A percentile compares a stretch with the other conserved stretches of the same genome.
These are phyloP conservation scores for Sarcophilus harrisii DNA, from an alignment of 2,797 vertebrate species.

Conservation along the genomic window DNA sequence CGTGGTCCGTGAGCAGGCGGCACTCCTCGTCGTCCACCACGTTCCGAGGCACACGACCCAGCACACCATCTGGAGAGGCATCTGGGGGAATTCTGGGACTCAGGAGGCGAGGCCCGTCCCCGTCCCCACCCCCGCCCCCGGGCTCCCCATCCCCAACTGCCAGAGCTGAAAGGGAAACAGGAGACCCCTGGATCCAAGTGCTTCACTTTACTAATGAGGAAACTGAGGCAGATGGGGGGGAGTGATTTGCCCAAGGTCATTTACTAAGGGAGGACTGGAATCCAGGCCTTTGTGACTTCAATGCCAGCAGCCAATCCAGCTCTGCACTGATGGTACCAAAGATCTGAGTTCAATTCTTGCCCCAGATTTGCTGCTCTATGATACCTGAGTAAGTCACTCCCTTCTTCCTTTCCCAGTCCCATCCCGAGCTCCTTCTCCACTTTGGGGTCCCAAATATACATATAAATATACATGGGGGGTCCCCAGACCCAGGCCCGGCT, in stretches of 20 bases:
- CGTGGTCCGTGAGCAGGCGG: conserved; percentile 87
- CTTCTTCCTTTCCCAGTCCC: neutral
- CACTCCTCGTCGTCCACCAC: conserved; percentile 94
- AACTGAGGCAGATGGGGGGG: neutral
- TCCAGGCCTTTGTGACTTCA: neutral
- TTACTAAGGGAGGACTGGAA: neutral
- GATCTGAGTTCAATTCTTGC: neutral
- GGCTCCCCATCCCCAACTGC: neutral
- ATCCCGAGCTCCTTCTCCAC: neutral
- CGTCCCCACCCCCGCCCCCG: fast-evolving
- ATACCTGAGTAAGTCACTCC: too few relatives aligned
- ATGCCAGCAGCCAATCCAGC: too few relatives aligned
- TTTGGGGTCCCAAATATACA: neutral
- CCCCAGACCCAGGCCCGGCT: conserved; percentile 13
- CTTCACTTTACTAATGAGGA: neutral
- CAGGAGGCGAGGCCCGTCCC: neutral
- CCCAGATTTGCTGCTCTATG: neutral
- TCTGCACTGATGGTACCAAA: neutral
- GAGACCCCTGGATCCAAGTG: neutral
- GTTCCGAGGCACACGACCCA: conserved; percentile 94
- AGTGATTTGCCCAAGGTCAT: neutral
- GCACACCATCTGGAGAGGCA: conserved; percentile 83
- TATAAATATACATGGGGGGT: too few relatives aligned
- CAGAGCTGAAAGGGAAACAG: neutral
- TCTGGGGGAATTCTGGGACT: neutral